These are phyloP conservation scores for Pediacus dermestoides DNA, from an alignment of 2,888 invertebrate species.

Conservation along the genomic window DNA sequence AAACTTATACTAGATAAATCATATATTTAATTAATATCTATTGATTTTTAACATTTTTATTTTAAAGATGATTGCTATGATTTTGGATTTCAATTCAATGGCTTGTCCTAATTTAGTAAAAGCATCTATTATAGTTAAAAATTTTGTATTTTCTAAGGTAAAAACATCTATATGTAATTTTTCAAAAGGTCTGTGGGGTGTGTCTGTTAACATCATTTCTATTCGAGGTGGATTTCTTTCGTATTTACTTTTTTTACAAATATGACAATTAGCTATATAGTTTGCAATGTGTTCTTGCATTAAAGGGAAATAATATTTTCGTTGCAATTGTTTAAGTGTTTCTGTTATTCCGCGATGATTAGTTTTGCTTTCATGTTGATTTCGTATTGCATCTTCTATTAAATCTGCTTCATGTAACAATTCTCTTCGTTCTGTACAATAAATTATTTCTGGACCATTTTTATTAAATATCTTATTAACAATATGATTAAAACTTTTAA, in stretches of 20 bases:
- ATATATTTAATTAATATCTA: too few relatives aligned
- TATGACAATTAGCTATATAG: slow-evolving; percentile 3
- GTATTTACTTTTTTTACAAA: slow-evolving; percentile 6
- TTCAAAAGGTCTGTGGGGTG: neutral
- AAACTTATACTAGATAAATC: too few relatives aligned
- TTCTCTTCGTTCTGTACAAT: neutral
- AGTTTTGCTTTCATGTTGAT: slow-evolving; percentile 3
- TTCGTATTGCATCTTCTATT: neutral
- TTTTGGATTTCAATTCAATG: neutral
- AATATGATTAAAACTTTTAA: slow-evolving; percentile 1
- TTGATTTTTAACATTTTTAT: too few relatives aligned
- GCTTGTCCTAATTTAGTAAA: slow-evolving; percentile 8
- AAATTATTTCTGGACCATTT: neutral
- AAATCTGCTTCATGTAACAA: too few relatives aligned
- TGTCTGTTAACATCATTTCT: neutral
- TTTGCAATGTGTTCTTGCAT: slow-evolving; percentile 4
- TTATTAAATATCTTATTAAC: slow-evolving; percentile 1
- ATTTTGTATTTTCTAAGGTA: neutral
- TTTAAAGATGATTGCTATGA: too few relatives aligned
- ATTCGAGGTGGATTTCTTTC: neutral
- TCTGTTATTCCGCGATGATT: slow-evolving; percentile 4
- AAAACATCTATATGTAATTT: slow-evolving; percentile 8
- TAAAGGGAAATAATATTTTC: slow-evolving; percentile 1
- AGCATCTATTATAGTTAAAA: slow-evolving; percentile 4
- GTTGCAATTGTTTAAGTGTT: neutral